Evolutionary conservation across 2,797 vertebrate genomes (phyloP).

Genomic region (Paramormyrops hopkinsi): DNA sequence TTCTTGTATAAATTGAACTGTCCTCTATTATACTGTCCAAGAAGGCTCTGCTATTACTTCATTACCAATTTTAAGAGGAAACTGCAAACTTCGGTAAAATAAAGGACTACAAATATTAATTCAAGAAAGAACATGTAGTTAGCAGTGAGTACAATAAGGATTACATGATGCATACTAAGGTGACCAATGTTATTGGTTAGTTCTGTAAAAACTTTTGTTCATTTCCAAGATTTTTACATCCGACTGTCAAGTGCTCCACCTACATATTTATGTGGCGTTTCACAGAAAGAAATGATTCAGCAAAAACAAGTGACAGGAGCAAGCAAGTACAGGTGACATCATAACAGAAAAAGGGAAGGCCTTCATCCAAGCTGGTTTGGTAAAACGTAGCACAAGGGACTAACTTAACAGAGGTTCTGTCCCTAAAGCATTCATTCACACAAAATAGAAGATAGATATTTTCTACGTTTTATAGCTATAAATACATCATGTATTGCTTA

Average conservation of each 20-base stretch:
- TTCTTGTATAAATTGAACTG: not conserved
- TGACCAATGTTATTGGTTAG: not conserved
- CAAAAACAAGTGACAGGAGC: not conserved
- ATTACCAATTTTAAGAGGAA: not conserved
- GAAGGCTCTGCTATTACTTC: not conserved
- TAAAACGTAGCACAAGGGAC: not conserved
- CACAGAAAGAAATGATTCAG: not conserved
- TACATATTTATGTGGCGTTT: not conserved
- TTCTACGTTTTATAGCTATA: not conserved
- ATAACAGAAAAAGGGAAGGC: not conserved
- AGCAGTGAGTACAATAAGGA: not conserved
- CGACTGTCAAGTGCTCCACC: not conserved
- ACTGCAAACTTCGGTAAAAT: not conserved
- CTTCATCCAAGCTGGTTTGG: not conserved
- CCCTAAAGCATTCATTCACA: not conserved
- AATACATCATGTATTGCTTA: not conserved
- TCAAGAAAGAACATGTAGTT: not conserved
- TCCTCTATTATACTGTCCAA: not conserved
- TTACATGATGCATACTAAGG: not conserved
- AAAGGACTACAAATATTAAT: not conserved
- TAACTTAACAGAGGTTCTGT: not conserved
- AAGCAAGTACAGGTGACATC: not conserved
- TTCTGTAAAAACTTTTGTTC: not conserved
- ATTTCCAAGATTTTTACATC: not conserved
- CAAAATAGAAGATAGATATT: not conserved